Conservation (phyloP, 2,797 vertebrate species). For the Dipus sagitta region DNA sequence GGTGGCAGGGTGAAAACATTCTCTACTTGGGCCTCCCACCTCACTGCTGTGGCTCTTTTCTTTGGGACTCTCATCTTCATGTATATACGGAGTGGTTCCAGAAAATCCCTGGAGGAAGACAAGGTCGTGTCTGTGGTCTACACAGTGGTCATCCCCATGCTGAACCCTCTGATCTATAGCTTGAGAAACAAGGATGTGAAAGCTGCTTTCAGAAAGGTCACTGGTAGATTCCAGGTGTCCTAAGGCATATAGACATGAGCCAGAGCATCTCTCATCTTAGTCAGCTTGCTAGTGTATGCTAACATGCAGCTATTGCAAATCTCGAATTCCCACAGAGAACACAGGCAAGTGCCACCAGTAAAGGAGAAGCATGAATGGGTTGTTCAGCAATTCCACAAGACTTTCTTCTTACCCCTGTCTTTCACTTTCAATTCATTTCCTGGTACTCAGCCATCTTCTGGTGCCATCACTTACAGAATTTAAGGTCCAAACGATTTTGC, state of each 20-base stretch:
- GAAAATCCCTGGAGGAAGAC: slow-evolving; percentile 72
- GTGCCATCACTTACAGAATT: neutral
- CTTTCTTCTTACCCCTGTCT: neutral
- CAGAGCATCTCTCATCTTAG: neutral
- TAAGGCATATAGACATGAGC: neutral
- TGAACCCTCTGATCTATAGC: slow-evolving; percentile 80
- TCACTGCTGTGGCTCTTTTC: slow-evolving; percentile 74
- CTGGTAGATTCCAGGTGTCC: neutral
- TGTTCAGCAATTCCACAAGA: neutral
- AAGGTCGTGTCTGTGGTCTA: slow-evolving; percentile 75
- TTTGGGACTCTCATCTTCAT: slow-evolving; percentile 80
- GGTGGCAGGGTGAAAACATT: slow-evolving; percentile 72
- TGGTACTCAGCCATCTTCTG: neutral
- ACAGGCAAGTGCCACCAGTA: neutral
- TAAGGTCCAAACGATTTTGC: accelerated
- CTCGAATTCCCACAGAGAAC: neutral
- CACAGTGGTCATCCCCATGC: slow-evolving; percentile 74
- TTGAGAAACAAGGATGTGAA: slow-evolving; percentile 77
- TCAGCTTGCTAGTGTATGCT: neutral
- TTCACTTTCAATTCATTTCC: neutral
- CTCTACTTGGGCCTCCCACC: slow-evolving; percentile 79
- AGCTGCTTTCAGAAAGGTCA: slow-evolving; percentile 61
- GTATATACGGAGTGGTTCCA: slow-evolving; percentile 60
- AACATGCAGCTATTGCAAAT: neutral
- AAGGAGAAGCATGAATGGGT: neutral